Conservation (phyloP, 2,797 vertebrate species). For the Parambassis ranga region DNA sequence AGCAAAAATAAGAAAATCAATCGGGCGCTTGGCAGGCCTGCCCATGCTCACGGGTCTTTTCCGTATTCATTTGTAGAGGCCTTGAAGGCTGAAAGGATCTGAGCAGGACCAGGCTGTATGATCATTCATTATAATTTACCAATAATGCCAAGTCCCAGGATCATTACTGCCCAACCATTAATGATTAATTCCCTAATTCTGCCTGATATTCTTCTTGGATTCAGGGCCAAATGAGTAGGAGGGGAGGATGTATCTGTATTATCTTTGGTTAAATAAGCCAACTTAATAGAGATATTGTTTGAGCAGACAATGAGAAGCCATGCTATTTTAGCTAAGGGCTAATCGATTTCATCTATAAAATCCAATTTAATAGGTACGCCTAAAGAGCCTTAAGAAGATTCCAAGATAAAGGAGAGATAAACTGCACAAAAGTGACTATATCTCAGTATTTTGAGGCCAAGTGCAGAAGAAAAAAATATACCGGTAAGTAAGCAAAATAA, state of each 20-base stretch:
- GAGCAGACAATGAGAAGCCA: background rate
- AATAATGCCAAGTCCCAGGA: slow-evolving; percentile 75
- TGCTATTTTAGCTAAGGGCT: background rate
- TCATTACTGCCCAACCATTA: slow-evolving; percentile 77
- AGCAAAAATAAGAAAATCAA: slow-evolving; percentile 97
- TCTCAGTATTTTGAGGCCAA: background rate
- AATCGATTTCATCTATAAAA: slow-evolving; percentile 8
- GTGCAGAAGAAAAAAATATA: no score
- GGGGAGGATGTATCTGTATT: slow-evolving; percentile 63
- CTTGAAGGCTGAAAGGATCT: slow-evolving; percentile 81
- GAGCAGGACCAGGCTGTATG: slow-evolving; percentile 51
- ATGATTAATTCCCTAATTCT: slow-evolving; percentile 77
- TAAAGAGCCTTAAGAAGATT: background rate
- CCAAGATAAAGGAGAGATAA: background rate
- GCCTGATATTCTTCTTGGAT: slow-evolving; percentile 67
- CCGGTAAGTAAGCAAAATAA: no score
- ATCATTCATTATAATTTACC: slow-evolving; percentile 90
- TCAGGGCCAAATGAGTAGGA: slow-evolving; percentile 26
- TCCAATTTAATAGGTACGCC: background rate
- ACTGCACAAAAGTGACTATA: background rate
- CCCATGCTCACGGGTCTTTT: slow-evolving; percentile 80
- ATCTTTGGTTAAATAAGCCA: slow-evolving; percentile 75
- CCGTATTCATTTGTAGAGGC: slow-evolving; percentile 84
- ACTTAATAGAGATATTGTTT: slow-evolving; percentile 75
- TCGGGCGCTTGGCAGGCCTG: slow-evolving; percentile 83